Evolutionary conservation across 2,797 vertebrate species (phyloP).

Genomic region (Cephalopachus bancanus): DNA sequence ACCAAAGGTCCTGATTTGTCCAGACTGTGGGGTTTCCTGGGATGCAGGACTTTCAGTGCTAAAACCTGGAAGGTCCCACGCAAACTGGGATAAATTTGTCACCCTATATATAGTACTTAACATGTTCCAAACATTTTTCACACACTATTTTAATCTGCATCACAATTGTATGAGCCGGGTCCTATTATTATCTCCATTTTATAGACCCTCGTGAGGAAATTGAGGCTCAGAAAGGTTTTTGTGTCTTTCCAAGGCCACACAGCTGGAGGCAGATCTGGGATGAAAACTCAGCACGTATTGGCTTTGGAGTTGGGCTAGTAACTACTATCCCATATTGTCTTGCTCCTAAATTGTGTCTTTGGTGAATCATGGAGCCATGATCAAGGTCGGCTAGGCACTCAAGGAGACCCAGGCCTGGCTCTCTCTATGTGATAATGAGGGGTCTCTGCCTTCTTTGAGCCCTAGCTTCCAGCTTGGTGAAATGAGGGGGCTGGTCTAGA

Average conservation of each 20-base stretch:
- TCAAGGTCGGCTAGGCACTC: not conserved
- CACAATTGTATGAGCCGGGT: not conserved
- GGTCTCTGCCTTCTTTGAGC: not conserved
- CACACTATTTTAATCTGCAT: slow-evolving; percentile 30
- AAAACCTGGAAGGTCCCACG: not conserved
- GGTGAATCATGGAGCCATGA: not conserved
- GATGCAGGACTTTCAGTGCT: not conserved
- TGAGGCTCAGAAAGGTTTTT: slow-evolving; percentile 48
- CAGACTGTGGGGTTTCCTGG: not conserved
- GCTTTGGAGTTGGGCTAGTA: not conserved
- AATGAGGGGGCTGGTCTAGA: not conserved
- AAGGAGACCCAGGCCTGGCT: not conserved
- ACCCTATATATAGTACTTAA: not conserved
- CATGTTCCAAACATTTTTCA: slow-evolving; percentile 18
- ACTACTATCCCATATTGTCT: not conserved
- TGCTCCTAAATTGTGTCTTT: not conserved
- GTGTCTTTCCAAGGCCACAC: slow-evolving; percentile 46
- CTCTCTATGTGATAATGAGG: not conserved
- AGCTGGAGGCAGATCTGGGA: not conserved
- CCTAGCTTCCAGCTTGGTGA: not conserved
- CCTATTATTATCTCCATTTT: slow-evolving; percentile 54
- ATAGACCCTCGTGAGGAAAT: not conserved
- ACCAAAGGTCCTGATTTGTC: not conserved
- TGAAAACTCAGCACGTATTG: not conserved
- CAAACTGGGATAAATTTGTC: not conserved